Conservation (phyloP, 2,888 invertebrate genomes). For the Xanthostigma xanthostigma region DNA sequence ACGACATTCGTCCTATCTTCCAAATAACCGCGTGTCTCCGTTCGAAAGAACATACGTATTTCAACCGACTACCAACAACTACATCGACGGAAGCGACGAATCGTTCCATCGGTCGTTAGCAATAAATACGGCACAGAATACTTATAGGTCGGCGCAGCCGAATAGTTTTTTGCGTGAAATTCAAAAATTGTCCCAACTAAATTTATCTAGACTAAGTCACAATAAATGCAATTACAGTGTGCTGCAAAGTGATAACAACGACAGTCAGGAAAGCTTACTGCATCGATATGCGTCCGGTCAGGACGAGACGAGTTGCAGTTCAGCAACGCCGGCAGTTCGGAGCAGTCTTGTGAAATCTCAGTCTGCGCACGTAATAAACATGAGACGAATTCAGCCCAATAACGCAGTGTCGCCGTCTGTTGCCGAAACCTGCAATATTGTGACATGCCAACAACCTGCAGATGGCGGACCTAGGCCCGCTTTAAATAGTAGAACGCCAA, state of each 20-base stretch:
- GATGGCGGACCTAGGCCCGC: conserved; percentile 9
- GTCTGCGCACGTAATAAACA: conserved; percentile 41
- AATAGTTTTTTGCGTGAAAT: conserved; percentile 45
- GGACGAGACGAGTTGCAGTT: conserved; percentile 15
- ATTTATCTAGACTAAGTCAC: conserved; percentile 45
- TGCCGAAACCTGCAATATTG: conserved; percentile 17
- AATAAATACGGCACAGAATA: background rate
- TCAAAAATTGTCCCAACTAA: conserved; percentile 54
- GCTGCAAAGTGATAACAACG: conserved; percentile 40
- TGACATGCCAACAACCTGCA: conserved; percentile 11
- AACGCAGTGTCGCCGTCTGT: conserved; percentile 23
- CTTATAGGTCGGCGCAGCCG: conserved; percentile 4
- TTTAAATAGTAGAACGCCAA: conserved; percentile 12
- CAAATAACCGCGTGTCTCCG: conserved; percentile 25
- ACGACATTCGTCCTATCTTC: conserved; percentile 29
- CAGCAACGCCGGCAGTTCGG: conserved; percentile 17
- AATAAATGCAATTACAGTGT: conserved; percentile 57
- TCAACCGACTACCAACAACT: conserved; percentile 28
- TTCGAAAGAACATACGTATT: conserved; percentile 30
- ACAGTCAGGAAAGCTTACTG: conserved; percentile 49
- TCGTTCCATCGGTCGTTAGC: conserved; percentile 5
- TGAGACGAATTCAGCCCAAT: conserved; percentile 22
- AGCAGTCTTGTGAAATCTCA: conserved; percentile 37
- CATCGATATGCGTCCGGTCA: conserved; percentile 22
- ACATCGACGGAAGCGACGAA: conserved; percentile 28